phyloP scores from a whole-genome alignment of 2,797 vertebrate genomes.

The Rhinella marina region DNA sequence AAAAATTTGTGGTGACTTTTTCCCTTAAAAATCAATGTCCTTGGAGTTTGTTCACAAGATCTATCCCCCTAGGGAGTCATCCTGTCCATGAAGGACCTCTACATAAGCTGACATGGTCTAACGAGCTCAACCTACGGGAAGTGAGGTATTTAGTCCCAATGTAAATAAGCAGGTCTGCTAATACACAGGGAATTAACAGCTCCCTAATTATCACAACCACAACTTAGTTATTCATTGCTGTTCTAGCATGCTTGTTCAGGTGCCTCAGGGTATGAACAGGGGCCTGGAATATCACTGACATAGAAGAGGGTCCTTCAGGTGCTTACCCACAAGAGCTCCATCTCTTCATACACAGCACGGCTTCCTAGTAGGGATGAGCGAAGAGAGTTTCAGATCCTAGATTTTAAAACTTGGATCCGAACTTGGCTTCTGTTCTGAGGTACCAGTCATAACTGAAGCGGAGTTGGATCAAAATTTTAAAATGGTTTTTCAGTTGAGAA shows the following conservation, averaged over 20 bases:
- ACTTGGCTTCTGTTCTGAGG: too few species aligned
- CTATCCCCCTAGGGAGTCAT: conserved; percentile 11
- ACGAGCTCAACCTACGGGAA: neutral
- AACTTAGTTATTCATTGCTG: conserved; percentile 18
- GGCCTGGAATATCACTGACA: conserved; percentile 11
- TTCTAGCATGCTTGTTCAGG: neutral
- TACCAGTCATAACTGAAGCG: too few species aligned
- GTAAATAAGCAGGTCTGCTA: conserved; percentile 26
- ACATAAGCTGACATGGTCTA: neutral
- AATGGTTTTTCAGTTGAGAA: too few species aligned
- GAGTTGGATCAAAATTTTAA: too few species aligned
- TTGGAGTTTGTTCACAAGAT: neutral
- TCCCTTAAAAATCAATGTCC: neutral
- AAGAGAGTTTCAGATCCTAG: too few species aligned
- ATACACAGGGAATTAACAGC: conserved; percentile 32
- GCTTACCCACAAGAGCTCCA: neutral
- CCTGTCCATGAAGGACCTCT: neutral
- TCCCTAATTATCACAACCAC: neutral
- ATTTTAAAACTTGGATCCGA: too few species aligned
- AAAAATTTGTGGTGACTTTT: neutral
- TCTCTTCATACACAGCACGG: neutral
- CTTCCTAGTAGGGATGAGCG: too few species aligned
- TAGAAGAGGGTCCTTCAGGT: too few species aligned
- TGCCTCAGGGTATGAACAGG: conserved; percentile 1
- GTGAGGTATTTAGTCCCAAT: neutral